Evolutionary conservation across 1,140 invertebrate species (phyloP).

Genomic region (Tetragnatha versicolor): DNA sequence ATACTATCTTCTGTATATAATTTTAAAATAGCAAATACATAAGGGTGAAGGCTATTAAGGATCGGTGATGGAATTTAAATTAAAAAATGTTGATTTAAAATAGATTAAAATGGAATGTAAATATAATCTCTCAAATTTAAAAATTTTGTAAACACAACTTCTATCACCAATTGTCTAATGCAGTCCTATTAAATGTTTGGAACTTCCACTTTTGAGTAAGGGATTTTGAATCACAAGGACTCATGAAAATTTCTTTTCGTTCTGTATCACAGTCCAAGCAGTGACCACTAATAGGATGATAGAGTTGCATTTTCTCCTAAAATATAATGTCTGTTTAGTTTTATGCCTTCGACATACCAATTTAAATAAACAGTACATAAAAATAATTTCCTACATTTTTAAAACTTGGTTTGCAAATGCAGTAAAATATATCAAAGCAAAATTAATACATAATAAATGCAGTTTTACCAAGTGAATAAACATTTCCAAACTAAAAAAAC

Average conservation of each 20-base stretch:
- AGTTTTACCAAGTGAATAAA: too few species aligned
- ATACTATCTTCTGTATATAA: too few species aligned
- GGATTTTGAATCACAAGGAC: constrained; percentile 72
- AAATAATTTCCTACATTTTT: not conserved
- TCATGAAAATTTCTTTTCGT: constrained; percentile 76
- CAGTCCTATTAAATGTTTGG: constrained; percentile 74
- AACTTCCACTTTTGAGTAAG: constrained; percentile 82
- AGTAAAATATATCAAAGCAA: too few species aligned
- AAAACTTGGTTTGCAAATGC: too few species aligned
- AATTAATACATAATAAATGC: too few species aligned
- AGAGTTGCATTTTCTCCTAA: constrained; percentile 75
- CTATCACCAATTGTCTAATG: constrained; percentile 68
- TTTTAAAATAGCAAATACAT: not conserved
- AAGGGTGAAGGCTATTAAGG: too few species aligned
- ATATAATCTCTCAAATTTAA: not conserved
- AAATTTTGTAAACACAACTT: not conserved
- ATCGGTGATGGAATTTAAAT: too few species aligned
- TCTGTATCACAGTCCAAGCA: constrained; percentile 80
- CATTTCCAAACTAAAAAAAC: too few species aligned
- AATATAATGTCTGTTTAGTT: constrained; percentile 54
- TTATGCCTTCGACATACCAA: not conserved
- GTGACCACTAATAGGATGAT: constrained; percentile 72
- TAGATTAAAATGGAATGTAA: constrained; percentile 26
- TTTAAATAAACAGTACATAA: not conserved
- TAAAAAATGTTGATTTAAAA: not conserved